Conservation (phyloP, 2,888 invertebrate genomes). For the Proisotoma minuta region DNA sequence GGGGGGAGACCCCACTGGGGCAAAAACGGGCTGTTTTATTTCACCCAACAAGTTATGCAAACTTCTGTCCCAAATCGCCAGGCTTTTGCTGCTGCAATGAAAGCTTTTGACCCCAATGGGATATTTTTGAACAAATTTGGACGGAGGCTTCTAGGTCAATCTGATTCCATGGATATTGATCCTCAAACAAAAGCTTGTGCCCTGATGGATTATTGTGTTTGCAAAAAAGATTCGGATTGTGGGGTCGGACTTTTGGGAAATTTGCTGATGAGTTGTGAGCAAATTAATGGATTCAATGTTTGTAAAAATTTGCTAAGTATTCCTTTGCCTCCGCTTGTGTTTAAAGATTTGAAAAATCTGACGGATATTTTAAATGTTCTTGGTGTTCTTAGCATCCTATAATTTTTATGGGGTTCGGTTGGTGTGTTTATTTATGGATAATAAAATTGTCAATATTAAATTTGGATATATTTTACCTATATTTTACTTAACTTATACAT, state of each 20-base stretch:
- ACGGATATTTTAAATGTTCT: not conserved
- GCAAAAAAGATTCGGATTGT: slow-evolving; percentile 14
- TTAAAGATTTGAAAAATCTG: not conserved
- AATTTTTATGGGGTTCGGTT: too few relatives aligned
- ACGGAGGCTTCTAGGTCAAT: slow-evolving; percentile 4
- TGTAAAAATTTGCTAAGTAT: not conserved
- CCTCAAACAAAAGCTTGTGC: slow-evolving; percentile 17
- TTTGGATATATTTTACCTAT: too few relatives aligned
- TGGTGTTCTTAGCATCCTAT: not conserved
- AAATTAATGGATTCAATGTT: not conserved
- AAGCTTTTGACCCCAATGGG: slow-evolving; percentile 23
- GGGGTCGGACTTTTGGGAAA: too few relatives aligned
- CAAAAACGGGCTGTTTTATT: slow-evolving; percentile 20
- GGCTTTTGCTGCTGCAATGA: slow-evolving; percentile 2
- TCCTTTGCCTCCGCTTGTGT: not conserved
- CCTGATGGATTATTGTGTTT: slow-evolving; percentile 23
- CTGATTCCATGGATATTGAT: slow-evolving; percentile 6
- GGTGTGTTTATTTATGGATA: too few relatives aligned
- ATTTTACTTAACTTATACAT: too few relatives aligned
- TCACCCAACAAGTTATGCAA: not conserved
- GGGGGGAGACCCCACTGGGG: slow-evolving; percentile 28
- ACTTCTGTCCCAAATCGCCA: not conserved
- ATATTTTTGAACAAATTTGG: slow-evolving; percentile 29
- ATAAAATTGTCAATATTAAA: too few relatives aligned
- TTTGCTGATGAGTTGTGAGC: slow-evolving; percentile 4